Base-by-base conservation (phyloP, 2,113 vertebrate species). In the Ophthalmolycus amberensis region DNA sequence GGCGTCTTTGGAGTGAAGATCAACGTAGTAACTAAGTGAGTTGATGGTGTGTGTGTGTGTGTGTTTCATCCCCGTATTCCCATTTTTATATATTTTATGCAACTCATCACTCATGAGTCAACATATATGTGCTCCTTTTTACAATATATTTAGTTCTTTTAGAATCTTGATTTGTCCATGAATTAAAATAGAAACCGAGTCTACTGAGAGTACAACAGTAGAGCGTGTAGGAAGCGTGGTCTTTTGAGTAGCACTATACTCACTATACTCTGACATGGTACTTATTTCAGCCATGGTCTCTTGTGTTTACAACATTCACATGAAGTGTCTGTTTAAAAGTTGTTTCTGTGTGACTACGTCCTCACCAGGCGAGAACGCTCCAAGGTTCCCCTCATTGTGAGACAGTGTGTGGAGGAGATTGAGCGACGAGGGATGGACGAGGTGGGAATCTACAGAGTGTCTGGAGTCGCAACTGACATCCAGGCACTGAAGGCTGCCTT, bases 1-100 rank as follows among this genome's bases (percentile, higher is more conserved):
- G 98, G 98, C 0, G 98, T 99, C 72, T 99, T 99, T 48, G 98
- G 98, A 34, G 97, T 99, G 83, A 99, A 99, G 93, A 99, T 99
- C 2, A 96, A 96, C 0, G 90, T 95, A 0, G 98, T 99, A 59
- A 99, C 98, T 50, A 99, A 99, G 98, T 99, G 86, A 96, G 98
- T 95, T 46, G 16, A 60, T 70, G 12, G 0, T 27, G 12, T 38
- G 12, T 56, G 22, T 25, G 9, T 56, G 52, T n/a, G n/a, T 25
- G n/a, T 38, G 46, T 20, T n/a, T n/a, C 8, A 3, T 25, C 8
- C n/a, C 9, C 6, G n/a, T 48, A 38, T 12, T 38, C 8, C 20
- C 12, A 42, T 46, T 46, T 50, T 40, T 71, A 25, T 5, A 34
- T n/a, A 10, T 22, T 25, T 44, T 12, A 7, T 48, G 9, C 16